A percentile compares a stretch with the other conserved stretches of the same genome.
These are phyloP conservation scores for Microctonus hyperodae DNA, from an alignment of 2,888 invertebrate genomes.

Conservation along the genomic window DNA sequence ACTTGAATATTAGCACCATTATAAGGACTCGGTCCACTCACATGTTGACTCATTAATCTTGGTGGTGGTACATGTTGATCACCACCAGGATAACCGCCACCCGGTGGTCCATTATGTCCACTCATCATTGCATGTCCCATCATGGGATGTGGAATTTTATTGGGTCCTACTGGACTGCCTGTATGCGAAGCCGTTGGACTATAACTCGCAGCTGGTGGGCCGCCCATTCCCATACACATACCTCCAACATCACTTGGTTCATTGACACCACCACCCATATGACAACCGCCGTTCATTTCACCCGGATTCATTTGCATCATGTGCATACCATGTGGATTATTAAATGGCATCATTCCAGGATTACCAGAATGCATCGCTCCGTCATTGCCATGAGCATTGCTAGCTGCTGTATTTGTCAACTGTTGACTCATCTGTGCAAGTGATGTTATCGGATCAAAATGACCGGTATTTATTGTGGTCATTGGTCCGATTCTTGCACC, in stretches of 20 bases:
- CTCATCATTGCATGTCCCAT: constrained; percentile 60
- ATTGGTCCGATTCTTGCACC: constrained; percentile 59
- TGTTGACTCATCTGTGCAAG: constrained; percentile 95
- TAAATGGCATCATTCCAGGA: constrained; percentile 67
- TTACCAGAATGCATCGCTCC: constrained; percentile 60
- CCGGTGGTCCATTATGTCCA: constrained; percentile 41
- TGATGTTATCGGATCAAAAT: constrained; percentile 92
- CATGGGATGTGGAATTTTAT: constrained; percentile 56
- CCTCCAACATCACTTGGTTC: constrained; percentile 57
- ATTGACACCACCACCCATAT: constrained; percentile 53
- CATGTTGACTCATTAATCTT: constrained; percentile 54
- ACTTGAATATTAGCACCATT: constrained; percentile 89
- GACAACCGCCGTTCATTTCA: constrained; percentile 62
- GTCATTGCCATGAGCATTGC: constrained; percentile 68
- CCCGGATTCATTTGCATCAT: constrained; percentile 59
- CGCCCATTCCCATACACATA: constrained; percentile 58
- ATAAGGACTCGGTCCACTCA: constrained; percentile 66
- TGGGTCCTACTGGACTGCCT: constrained; percentile 55
- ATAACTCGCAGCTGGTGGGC: constrained; percentile 58
- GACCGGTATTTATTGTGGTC: constrained; percentile 65
- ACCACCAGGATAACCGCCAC: constrained; percentile 40
- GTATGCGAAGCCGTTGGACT: constrained; percentile 59
- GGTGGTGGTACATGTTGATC: constrained; percentile 67
- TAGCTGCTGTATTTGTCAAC: constrained; percentile 78
- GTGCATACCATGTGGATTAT: constrained; percentile 63